Evolutionary conservation across 2,113 vertebrate genomes (phyloP).

Genomic region (Chlamydotis undulata): DNA sequence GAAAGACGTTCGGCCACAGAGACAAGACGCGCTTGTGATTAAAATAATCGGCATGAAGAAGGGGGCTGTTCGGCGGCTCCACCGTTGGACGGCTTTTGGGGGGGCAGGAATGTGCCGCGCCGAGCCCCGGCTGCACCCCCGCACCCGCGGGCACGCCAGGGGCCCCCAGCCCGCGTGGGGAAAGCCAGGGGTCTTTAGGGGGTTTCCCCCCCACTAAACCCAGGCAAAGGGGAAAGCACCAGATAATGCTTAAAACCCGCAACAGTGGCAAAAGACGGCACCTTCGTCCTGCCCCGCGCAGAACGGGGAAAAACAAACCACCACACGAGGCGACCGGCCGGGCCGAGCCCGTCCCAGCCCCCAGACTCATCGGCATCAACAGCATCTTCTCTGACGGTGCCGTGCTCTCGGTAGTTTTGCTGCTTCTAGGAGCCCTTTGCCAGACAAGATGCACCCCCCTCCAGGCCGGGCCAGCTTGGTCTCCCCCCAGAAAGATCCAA

Average conservation of each 20-base stretch:
- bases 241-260: not conserved
- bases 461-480: not conserved
- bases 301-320: not conserved
- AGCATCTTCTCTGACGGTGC: not conserved
- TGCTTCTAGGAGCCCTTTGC: not conserved
- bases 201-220: not conserved
- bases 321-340: accelerated
- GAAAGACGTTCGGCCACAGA: constrained; percentile 66
- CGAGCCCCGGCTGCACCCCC: not conserved
- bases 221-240: not conserved
- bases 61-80: constrained; percentile 42
- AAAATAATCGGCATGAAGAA: constrained; percentile 56
- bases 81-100: constrained; percentile 7
- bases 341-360: not conserved
- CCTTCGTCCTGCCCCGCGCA: accelerated
- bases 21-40: constrained; percentile 70
- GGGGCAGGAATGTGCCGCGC: constrained; percentile 46
- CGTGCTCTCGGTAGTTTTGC: not conserved
- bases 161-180: accelerated
- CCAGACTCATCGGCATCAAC: not conserved
- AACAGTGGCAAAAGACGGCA: not conserved
- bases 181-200: not conserved
- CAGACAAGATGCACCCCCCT: not conserved
- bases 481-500: accelerated
- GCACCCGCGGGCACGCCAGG: not conserved